phyloP scores from a whole-genome alignment of 2,113 vertebrate genomes.

The Synodontis membranacea region DNA sequence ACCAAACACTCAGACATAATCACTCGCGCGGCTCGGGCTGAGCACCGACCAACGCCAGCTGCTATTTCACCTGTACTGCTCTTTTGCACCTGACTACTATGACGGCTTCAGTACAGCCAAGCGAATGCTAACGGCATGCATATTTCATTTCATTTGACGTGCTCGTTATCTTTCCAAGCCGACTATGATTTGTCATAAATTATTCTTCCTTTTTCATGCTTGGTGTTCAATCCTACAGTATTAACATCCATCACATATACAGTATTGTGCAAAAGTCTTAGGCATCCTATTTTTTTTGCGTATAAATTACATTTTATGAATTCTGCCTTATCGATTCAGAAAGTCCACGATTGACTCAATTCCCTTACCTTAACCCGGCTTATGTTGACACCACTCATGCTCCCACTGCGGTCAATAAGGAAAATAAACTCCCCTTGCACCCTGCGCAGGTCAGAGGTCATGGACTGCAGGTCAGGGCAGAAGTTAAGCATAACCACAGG shows the following conservation, averaged over 20 bases:
- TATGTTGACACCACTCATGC: slow-evolving; percentile 83
- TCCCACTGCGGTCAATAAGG: slow-evolving; percentile 89
- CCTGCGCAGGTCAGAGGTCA: slow-evolving; percentile 77
- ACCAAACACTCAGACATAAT: slow-evolving; percentile 8
- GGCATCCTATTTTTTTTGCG: too few relatives aligned
- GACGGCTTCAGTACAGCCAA: not conserved
- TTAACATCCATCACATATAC: not conserved
- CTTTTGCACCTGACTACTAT: not conserved
- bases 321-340: too few relatives aligned
- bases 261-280: too few relatives aligned
- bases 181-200: not conserved
- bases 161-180: not conserved
- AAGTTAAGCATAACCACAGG: slow-evolving; percentile 94
- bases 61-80: not conserved
- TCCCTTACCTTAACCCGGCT: slow-evolving; percentile 79
- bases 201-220: not conserved
- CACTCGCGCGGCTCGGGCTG: slow-evolving; percentile 5
- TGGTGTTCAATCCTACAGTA: not conserved
- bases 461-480: slow-evolving; percentile 82
- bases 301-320: too few relatives aligned
- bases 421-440: slow-evolving; percentile 92
- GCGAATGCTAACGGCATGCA: not conserved
- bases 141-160: not conserved
- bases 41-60: not conserved
- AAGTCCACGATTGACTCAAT: not conserved